Conservation (phyloP, 2,797 vertebrate species). For the Scyliorhinus canicula region DNA sequence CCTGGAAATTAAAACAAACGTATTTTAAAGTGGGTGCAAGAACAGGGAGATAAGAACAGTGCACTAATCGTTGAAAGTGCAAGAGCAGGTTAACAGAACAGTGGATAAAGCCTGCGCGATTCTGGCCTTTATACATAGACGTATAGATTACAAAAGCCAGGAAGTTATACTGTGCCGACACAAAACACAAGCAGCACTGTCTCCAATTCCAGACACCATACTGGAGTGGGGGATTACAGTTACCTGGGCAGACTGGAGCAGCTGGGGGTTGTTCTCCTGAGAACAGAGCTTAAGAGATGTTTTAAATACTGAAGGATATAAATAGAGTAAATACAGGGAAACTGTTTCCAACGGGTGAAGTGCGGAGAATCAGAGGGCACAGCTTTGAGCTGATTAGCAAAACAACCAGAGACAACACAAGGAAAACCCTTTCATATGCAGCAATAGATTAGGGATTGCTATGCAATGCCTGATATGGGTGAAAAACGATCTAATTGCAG, state of each 20-base stretch:
- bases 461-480: background rate
- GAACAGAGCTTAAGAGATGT: background rate
- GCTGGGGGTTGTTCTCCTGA: background rate
- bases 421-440: background rate
- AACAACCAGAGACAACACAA: background rate
- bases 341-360: background rate
- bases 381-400: background rate
- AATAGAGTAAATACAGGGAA: background rate
- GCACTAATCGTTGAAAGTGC: background rate
- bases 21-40: background rate
- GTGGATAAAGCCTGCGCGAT: background rate
- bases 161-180: background rate
- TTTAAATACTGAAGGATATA: background rate
- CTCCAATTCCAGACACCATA: background rate
- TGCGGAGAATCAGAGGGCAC: background rate
- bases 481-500: background rate
- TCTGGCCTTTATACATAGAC: background rate
- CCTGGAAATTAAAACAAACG: background rate
- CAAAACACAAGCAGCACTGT: background rate
- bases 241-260: background rate
- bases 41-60: background rate
- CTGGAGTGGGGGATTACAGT: background rate
- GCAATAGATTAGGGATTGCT: background rate
- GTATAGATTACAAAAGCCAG: background rate
- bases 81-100: background rate